Evolutionary conservation across 2,888 invertebrate species (phyloP).

Genomic region (Campoplex capitator): DNA sequence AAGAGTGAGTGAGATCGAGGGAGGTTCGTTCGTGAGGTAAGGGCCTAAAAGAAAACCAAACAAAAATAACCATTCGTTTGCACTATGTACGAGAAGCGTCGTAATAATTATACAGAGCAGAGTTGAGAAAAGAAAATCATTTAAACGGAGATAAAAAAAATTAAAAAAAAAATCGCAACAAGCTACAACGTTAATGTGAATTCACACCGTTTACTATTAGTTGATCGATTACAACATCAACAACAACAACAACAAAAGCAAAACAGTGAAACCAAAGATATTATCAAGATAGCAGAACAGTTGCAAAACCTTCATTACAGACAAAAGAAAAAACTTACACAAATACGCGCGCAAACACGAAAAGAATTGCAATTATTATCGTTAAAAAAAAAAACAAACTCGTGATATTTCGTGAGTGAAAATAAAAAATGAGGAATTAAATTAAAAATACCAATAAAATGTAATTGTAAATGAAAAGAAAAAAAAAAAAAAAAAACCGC

Average conservation of each 20-base stretch:
- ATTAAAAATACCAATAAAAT: constrained; percentile 30
- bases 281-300: constrained; percentile 59
- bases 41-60: constrained; percentile 53
- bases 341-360: background rate
- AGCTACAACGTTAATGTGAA: constrained; percentile 46
- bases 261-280: constrained; percentile 42
- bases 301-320: constrained; percentile 52
- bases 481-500: constrained; percentile 33
- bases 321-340: constrained; percentile 7
- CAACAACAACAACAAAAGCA: background rate
- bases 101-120: constrained; percentile 3
- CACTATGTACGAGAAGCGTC: constrained; percentile 11
- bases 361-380: constrained; percentile 59
- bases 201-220: constrained; percentile 59
- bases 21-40: constrained; percentile 63
- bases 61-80: constrained; percentile 1
- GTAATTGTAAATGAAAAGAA: constrained; percentile 34
- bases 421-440: constrained; percentile 46
- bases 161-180: constrained; percentile 21
- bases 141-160: constrained; percentile 1
- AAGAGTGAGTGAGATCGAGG: constrained; percentile 28
- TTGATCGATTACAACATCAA: constrained; percentile 25
- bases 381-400: constrained; percentile 42
- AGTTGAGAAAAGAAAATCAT: constrained; percentile 1
- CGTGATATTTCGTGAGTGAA: constrained; percentile 63